A percentile compares a stretch with the other conserved stretches of the same genome.
Evolutionary conservation across 1,140 invertebrate species (phyloP).

Genomic region (Solenopsis invicta): DNA sequence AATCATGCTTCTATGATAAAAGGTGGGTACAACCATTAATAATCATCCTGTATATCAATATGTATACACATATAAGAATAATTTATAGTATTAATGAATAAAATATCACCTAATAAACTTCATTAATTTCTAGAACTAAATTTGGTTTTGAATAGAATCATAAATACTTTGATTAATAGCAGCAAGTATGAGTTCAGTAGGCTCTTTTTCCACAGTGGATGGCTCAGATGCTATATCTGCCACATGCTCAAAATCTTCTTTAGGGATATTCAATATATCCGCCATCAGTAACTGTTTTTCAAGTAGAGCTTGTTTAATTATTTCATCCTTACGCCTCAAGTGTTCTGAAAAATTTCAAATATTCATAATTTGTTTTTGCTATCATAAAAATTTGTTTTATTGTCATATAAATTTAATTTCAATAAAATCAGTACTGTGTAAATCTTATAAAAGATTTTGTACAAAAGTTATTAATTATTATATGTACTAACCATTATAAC

Average conservation of each 20-base stretch:
- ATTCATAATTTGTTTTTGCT: conserved; percentile 4
- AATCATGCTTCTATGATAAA: too few relatives aligned
- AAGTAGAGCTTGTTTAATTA: conserved; percentile 90
- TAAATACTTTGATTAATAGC: conserved; percentile 91
- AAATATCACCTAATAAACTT: not conserved
- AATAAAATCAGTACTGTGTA: too few relatives aligned
- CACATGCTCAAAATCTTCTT: conserved; percentile 90
- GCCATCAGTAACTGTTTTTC: conserved; percentile 93
- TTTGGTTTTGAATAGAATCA: conserved; percentile 7
- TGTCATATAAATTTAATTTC: not conserved
- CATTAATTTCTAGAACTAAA: not conserved
- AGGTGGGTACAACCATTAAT: too few relatives aligned
- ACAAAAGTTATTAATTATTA: not conserved
- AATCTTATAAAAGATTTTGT: not conserved
- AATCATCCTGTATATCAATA: too few relatives aligned
- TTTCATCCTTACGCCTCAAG: conserved; percentile 91
- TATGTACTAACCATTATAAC: too few relatives aligned
- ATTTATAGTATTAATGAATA: not conserved
- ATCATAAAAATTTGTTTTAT: not conserved
- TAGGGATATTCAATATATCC: conserved; percentile 92
- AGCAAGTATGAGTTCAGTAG: conserved; percentile 90
- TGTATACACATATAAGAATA: too few relatives aligned
- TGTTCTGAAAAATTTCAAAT: conserved; percentile 87
- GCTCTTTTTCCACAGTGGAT: conserved; percentile 88
- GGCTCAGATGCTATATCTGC: conserved; percentile 89